Evolutionary conservation across 2,888 invertebrate genomes (phyloP), one percentile per base, ranked within the genome.

Genomic region (Torymus tubicola): DNA sequence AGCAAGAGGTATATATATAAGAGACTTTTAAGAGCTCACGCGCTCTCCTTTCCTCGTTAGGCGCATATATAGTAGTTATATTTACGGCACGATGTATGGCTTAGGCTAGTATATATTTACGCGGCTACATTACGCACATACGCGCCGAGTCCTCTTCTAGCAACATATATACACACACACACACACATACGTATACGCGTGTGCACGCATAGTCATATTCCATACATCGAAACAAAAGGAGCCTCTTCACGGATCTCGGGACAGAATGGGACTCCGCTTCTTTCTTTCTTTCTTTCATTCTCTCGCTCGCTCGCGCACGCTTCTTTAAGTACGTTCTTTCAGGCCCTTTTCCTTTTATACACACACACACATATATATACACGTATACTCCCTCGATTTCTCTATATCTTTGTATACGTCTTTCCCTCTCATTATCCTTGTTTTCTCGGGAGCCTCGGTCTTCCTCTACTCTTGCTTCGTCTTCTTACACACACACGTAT

Each of bases 31-130:
- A 80, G 68, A 72, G 68, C 42, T 42, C 42, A 42, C 42, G 42
- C 78, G 74, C 71, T 75, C 78, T 82, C 71, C 68, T 82, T 82
- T 78, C 68, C 82, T 80, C 80, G 67, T 82, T 80, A 82, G 78
- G 53, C 52, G 42, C 42, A 42, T 42, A 42, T 42, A 42, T 42
- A 42, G 60, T 75, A 80, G 74, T 78, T 80, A 74, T 78, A 82
- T 78, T 82, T 82, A 80, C 24, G 67, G 78, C 61, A 75, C 75
- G 82, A 82, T 80, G 75, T 78, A 80, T 82, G 75, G 65, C 61
- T 75, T 53, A 67, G 55, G 77, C 58, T 55, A 69, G 64, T 65
- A 69, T 79, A 76, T 76, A 68, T 64, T 71, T 75, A 57, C 69
- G 73, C 68, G 72, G 78, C 78, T 68, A 42, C 64, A 79, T 81